Evolutionary conservation across 2,888 invertebrate species (phyloP).

Genomic region (Nasonovia ribisnigri): DNA sequence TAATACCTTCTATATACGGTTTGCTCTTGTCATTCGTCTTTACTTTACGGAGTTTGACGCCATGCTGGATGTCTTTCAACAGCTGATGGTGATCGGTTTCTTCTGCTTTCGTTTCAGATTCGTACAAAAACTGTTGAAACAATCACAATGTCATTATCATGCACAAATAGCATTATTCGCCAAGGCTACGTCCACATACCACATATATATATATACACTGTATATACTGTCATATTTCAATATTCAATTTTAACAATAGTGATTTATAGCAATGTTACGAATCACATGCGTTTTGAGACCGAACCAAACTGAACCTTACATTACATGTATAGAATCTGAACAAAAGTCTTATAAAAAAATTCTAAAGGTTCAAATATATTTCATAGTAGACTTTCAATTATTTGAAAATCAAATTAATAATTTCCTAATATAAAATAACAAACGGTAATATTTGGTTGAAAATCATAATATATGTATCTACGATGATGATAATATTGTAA

Average conservation of each 20-base stretch:
- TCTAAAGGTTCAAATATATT: background rate
- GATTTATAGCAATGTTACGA: background rate
- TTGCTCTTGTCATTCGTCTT: slow-evolving; percentile 89
- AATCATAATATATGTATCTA: background rate
- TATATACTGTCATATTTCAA: background rate
- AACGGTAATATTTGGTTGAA: too few relatives aligned
- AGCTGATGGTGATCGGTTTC: slow-evolving; percentile 78
- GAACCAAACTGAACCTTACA: background rate
- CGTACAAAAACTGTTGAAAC: slow-evolving; percentile 82
- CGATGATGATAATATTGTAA: background rate
- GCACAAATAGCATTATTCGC: background rate
- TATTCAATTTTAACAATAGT: background rate
- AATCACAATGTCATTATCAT: background rate
- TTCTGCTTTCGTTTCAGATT: slow-evolving; percentile 85
- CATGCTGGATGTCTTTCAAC: slow-evolving; percentile 84
- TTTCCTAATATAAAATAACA: too few relatives aligned
- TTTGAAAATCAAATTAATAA: background rate
- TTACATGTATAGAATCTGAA: background rate
- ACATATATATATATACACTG: background rate
- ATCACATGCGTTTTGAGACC: background rate
- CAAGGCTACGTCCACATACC: background rate
- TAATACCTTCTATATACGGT: slow-evolving; percentile 81
- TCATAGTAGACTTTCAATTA: background rate
- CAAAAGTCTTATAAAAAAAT: background rate
- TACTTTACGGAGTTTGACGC: slow-evolving; percentile 81